A percentile compares a stretch with the other conserved stretches of the same genome.
Evolutionary conservation across 2,888 invertebrate genomes (phyloP).

Genomic region (Tethea ocularis): DNA sequence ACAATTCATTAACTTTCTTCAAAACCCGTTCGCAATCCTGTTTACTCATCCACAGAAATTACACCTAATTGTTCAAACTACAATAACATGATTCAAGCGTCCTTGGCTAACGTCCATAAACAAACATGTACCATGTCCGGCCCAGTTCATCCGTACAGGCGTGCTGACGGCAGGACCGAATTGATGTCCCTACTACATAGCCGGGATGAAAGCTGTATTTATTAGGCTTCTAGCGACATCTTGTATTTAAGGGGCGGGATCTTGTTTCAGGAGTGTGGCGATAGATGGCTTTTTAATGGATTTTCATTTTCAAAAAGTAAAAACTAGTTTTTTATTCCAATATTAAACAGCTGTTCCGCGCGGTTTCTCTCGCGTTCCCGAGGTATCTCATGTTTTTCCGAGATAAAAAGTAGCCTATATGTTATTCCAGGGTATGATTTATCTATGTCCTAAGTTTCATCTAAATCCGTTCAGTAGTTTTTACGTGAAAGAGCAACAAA

Average conservation of each 20-base stretch:
- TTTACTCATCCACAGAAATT: background rate
- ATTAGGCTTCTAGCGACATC: constrained; percentile 1
- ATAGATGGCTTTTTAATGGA: background rate
- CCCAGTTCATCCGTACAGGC: constrained; percentile 24
- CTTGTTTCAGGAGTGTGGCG: background rate
- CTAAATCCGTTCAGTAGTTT: too few species aligned
- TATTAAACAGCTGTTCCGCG: too few species aligned
- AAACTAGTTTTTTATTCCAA: too few species aligned
- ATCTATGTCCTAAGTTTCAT: too few species aligned
- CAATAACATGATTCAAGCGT: background rate
- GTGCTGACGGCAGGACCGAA: constrained; percentile 35
- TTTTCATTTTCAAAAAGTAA: background rate
- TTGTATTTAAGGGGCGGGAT: background rate
- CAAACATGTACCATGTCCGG: constrained; percentile 29
- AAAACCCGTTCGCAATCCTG: background rate
- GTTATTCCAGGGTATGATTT: too few species aligned
- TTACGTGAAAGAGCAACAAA: too few species aligned
- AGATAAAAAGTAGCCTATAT: too few species aligned
- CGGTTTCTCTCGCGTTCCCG: too few species aligned
- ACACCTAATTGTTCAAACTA: background rate
- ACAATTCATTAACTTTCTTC: too few species aligned
- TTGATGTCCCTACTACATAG: constrained; percentile 24
- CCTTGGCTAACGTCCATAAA: constrained; percentile 25
- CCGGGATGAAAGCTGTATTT: constrained; percentile 1
- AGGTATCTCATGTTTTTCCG: too few species aligned